Evolutionary conservation across 2,797 vertebrate genomes (phyloP), one percentile per base, ranked within the genome.

Genomic region (Hyperoplus lanceolatus): DNA sequence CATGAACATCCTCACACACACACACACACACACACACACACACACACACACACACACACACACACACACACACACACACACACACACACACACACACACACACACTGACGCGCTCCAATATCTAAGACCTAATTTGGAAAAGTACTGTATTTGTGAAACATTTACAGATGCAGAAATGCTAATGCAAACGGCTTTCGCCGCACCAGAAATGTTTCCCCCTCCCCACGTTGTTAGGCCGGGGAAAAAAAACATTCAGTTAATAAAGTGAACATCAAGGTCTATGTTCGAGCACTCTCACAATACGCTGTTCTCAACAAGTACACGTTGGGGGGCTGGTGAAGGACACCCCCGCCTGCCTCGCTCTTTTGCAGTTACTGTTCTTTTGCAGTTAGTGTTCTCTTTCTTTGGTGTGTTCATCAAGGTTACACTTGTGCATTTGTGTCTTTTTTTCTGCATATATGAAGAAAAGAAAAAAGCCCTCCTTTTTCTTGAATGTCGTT

Each of bases 221-320:
- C 7, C 9, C 55, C 38, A 55, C 50, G 59, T 75, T 69, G 75
- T 77, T 65, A 43, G 49, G 66, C 62, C 66, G 51, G 42, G 55
- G 50, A 11, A 64, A 61, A 57, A 76, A 62, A 67, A 43, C 8
- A 73, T 55, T 62, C 16, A 1, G 70, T 67, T 73, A 57, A 61
- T 75, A 75, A 82, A 85, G 78, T 87, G 81, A 89, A 54, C 82
- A 86, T 85, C 59, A 74, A 73, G 77, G 80, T 72, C 77, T 73
- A 62, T 72, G 70, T 42, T 77, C 12, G 10, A 29, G 55, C 2
- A 7, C 56, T 63, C 54, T 77, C 70, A 83, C 73, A 87, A 85
- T 73, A 78, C 68, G 68, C 74, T 72, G 73, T 77, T 80, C 86
- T 81, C 75, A 79, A 51, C 56, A 66, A 73, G 77, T 43, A 38